Evolutionary conservation across 2,113 vertebrate species (phyloP).

Genomic region (Amblyopsis rosae): DNA sequence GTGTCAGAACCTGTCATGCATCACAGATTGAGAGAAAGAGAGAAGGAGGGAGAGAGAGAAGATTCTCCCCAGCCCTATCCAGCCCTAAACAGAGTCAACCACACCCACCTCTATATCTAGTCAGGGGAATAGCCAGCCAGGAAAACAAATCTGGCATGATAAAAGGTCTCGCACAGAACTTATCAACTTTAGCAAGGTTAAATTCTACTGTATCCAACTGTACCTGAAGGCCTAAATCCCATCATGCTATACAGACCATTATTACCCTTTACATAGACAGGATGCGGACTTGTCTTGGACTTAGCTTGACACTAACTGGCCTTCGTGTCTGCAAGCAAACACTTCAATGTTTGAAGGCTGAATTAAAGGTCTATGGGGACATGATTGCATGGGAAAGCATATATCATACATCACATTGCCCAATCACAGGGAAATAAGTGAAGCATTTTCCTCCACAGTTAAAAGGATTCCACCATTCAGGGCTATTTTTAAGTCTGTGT

Average conservation of each 20-base stretch:
- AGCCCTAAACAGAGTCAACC: conserved; percentile 24
- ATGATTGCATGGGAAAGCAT: conserved; percentile 21
- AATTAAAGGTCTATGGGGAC: conserved; percentile 18
- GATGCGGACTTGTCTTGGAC: conserved; percentile 3
- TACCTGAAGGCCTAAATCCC: neutral
- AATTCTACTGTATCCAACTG: neutral
- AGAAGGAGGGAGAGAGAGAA: neutral
- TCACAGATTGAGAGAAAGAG: neutral
- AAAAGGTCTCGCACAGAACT: neutral
- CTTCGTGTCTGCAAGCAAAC: neutral
- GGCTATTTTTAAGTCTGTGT: no score
- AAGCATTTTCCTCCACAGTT: conserved; percentile 26
- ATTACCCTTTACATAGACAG: neutral
- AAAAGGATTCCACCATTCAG: conserved; percentile 6
- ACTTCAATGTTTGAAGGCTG: conserved; percentile 10
- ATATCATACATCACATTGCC: conserved; percentile 15
- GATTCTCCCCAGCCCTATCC: conserved; percentile 9
- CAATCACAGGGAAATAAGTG: conserved; percentile 30
- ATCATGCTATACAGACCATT: no score
- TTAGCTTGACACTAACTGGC: conserved; percentile 11
- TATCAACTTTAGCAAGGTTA: neutral
- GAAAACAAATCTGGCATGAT: neutral
- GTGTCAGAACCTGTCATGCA: conserved; percentile 52
- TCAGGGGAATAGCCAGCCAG: neutral
- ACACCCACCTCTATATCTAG: neutral